phyloP scores from a whole-genome alignment of 2,888 invertebrate genomes.

The Macroteleia sp. region DNA sequence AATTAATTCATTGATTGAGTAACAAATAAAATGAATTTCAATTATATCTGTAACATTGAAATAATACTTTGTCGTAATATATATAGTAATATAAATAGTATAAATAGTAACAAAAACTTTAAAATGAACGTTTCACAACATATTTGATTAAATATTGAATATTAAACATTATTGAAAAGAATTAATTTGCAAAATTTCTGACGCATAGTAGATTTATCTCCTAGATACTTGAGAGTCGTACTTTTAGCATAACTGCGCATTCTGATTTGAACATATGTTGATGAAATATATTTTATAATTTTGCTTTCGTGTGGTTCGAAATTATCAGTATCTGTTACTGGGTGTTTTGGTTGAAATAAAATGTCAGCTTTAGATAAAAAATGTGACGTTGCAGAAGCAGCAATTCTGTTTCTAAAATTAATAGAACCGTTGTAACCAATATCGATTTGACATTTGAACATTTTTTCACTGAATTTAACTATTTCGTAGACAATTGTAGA shows the following conservation, averaged over 20 bases:
- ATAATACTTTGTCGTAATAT: too few relatives aligned
- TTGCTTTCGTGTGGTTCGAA: conserved; percentile 7
- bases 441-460: conserved; percentile 6
- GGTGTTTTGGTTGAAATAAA: not conserved
- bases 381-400: not conserved
- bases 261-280: not conserved
- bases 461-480: conserved; percentile 12
- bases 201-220: conserved; percentile 12
- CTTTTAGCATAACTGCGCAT: not conserved
- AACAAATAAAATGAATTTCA: too few relatives aligned
- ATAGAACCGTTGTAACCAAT: not conserved
- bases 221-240: conserved; percentile 9
- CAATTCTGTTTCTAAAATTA: conserved; percentile 10
- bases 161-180: conserved; percentile 11
- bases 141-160: not conserved
- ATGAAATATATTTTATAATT: conserved; percentile 2
- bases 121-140: too few relatives aligned
- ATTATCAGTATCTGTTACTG: conserved; percentile 1
- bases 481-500: conserved; percentile 1
- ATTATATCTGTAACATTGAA: too few relatives aligned
- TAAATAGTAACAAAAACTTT: too few relatives aligned
- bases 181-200: conserved; percentile 6
- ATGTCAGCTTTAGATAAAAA: not conserved
- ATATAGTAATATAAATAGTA: too few relatives aligned
- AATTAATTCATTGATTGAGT: too few relatives aligned